Base-by-base conservation (phyloP, 92 coral and sea anemone genomes). In the Porites divaricata region DNA sequence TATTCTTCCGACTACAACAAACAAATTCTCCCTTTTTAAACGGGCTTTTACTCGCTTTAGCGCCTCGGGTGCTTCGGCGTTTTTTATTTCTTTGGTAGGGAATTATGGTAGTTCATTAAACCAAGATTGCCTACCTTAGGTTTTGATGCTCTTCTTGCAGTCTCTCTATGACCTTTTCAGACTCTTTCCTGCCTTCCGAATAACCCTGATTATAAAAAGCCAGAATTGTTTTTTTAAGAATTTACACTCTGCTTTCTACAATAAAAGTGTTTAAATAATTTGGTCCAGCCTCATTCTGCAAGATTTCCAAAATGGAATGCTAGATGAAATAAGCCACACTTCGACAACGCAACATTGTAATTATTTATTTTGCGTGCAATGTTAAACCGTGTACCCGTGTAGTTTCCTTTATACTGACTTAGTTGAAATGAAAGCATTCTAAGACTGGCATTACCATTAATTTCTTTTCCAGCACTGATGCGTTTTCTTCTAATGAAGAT, bases 61-160 rank as follows among this genome's bases (percentile, higher is more conserved):
- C 45, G 45, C 45, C 5, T 35, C 3, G 45, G 45, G 6, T 35
- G 45, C 45, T 35, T 35, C 0, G 45, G 45, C 45, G 45, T 6
- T 35, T 35, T 35, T 0, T 35, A 4, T 35, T 35, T 35, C 45
- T 35, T 35, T 35, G 45, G 45, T 35, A 35, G 45, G 5, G 45
- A 35, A 5, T 35, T 2, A 35, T 35, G 45, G 45, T 35, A 35
- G 45, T 2, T 35, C 45, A 2, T 35, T 35, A 35, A 6, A 0
- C 45, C n/a, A n/a, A n/a, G n/a, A 35, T 35, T 35, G 45, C 48
- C 16, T 51, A 28, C 77, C 84, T 51, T 8, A 91, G 80, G 52
- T 80, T 67, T 24, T 61, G 75, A 48, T 77, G 54, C 13, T 88
- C 89, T 76, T 88, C 89, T 12, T 84, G 89, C n/a, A 63, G 77